phyloP scores from a whole-genome alignment of 2,888 invertebrate genomes.

The Pseudolycoriella hygida region DNA sequence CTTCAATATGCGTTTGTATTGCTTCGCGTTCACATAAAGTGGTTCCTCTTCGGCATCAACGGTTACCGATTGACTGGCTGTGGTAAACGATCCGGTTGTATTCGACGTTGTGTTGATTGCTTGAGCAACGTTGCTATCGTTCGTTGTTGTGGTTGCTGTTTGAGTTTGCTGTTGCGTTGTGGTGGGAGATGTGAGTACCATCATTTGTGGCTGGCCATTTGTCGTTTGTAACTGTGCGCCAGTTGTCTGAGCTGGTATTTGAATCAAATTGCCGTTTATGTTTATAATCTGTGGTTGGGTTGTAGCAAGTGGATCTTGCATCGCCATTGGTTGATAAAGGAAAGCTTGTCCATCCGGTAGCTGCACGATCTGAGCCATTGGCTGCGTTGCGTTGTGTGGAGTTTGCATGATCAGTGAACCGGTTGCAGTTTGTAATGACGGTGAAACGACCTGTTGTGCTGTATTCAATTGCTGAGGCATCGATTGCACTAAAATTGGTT shows the following conservation, averaged over 20 bases:
- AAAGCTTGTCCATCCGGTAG: constrained; percentile 86
- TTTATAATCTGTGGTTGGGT: constrained; percentile 43
- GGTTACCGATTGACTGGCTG: constrained; percentile 11
- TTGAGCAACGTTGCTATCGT: constrained; percentile 13
- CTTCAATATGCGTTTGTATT: constrained; percentile 91
- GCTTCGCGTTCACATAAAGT: constrained; percentile 94
- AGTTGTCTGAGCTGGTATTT: constrained; percentile 19
- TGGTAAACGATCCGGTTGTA: constrained; percentile 4
- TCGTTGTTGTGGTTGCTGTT: constrained; percentile 14
- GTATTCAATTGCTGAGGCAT: constrained; percentile 15
- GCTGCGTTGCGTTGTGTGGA: constrained; percentile 21
- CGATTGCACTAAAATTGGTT: constrained; percentile 24
- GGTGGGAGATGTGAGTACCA: constrained; percentile 6
- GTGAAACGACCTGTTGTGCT: constrained; percentile 6
- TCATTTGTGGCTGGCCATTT: constrained; percentile 6
- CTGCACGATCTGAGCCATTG: constrained; percentile 67
- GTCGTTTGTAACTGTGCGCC: constrained; percentile 6
- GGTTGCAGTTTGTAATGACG: constrained; percentile 3
- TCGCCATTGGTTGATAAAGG: constrained; percentile 35
- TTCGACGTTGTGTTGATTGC: constrained; percentile 3
- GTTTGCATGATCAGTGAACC: constrained; percentile 2
- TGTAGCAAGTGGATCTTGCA: constrained; percentile 44
- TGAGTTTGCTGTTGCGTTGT: neutral
- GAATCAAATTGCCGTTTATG: constrained; percentile 28
- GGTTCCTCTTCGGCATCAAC: constrained; percentile 69